These are phyloP conservation scores for Suncus etruscus DNA, from an alignment of 2,113 vertebrate species.

Conservation along the genomic window DNA sequence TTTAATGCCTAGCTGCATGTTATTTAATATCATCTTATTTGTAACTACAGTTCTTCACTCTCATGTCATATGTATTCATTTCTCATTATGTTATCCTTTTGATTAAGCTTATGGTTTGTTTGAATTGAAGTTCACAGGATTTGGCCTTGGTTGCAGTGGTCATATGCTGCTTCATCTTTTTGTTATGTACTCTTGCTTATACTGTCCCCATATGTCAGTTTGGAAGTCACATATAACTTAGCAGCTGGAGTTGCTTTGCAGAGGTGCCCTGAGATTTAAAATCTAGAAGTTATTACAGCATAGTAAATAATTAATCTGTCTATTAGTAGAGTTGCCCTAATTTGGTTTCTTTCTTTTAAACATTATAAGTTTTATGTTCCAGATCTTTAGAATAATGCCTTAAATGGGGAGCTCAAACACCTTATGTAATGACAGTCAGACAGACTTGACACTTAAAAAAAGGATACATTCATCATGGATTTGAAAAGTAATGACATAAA, in stretches of 20 bases:
- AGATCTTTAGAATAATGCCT: constrained; percentile 29
- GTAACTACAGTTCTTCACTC: constrained; percentile 1
- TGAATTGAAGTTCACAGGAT: constrained; percentile 27
- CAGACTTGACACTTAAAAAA: background rate
- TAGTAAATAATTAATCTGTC: background rate
- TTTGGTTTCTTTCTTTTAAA: constrained; percentile 32
- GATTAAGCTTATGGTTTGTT: constrained; percentile 32
- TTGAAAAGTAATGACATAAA: constrained; percentile 32
- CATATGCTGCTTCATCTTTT: background rate
- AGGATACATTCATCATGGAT: background rate
- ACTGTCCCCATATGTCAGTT: background rate
- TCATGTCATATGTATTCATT: background rate
- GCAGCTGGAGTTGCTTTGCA: background rate
- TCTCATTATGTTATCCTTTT: background rate
- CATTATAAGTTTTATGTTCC: constrained; percentile 27
- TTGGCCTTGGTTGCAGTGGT: background rate
- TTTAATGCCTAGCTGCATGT: background rate
- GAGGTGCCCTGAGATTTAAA: background rate
- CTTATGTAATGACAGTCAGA: background rate
- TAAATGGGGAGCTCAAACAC: background rate
- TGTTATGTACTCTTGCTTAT: background rate
- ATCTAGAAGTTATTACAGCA: constrained; percentile 5
- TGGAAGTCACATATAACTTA: background rate
- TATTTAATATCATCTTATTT: no score
- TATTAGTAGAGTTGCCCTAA: background rate